A percentile compares a stretch with the other conserved stretches of the same genome.
phyloP scores from a whole-genome alignment of 2,113 vertebrate species.

The Athene cunicularia region DNA sequence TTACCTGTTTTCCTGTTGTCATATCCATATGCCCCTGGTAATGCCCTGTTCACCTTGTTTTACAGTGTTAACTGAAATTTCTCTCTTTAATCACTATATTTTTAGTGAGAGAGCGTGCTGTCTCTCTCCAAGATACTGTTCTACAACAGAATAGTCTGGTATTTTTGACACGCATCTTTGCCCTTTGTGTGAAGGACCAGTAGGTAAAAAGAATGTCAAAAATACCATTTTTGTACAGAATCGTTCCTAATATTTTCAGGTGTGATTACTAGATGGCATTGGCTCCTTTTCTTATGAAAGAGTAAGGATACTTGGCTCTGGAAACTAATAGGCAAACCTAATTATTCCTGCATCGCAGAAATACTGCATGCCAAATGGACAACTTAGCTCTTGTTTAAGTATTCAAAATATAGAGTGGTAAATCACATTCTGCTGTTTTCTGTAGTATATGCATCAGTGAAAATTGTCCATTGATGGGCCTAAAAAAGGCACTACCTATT shows the following conservation, averaged over 20 bases:
- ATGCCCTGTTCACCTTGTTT: neutral
- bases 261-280: neutral
- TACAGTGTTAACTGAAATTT: neutral
- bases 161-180: neutral
- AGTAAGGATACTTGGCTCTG: neutral
- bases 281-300: neutral
- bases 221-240: neutral
- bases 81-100: neutral
- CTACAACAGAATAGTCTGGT: neutral
- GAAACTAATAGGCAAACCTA: neutral
- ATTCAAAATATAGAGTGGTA: neutral
- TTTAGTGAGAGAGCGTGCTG: neutral
- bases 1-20: neutral
- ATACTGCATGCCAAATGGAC: neutral
- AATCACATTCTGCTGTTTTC: neutral
- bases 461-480: neutral
- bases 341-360: neutral
- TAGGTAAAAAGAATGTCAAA: neutral
- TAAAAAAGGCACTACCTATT: neutral
- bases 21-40: neutral
- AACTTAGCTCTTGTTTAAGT: neutral
- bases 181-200: neutral
- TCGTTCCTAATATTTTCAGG: neutral
- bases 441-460: neutral
- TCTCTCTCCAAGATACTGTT: neutral